Evolutionary conservation across 1,140 invertebrate species (phyloP).

Genomic region (Ostrea edulis): DNA sequence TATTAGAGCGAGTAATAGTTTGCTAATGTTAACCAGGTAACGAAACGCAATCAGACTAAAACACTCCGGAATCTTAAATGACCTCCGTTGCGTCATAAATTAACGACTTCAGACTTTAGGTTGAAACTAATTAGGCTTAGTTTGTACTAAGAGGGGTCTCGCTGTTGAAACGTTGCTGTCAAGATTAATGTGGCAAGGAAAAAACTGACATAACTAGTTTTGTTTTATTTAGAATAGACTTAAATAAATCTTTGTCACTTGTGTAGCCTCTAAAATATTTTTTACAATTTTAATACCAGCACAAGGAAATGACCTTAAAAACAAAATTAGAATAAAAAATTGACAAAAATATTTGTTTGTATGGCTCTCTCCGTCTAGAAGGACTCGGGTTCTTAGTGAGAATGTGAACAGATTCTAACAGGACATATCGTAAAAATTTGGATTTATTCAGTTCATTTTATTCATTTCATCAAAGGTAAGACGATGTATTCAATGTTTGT

Average conservation of each 20-base stretch:
- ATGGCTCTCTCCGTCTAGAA: background rate
- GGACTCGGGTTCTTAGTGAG: background rate
- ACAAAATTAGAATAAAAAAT: slow-evolving; percentile 1
- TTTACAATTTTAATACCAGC: background rate
- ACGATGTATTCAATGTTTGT: too few relatives aligned
- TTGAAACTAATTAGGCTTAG: slow-evolving; percentile 11
- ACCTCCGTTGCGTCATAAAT: background rate
- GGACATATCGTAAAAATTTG: too few relatives aligned
- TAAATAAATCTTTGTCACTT: slow-evolving; percentile 25
- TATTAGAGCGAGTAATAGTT: too few relatives aligned
- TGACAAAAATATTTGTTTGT: background rate
- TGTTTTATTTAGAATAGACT: background rate
- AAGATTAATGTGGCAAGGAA: background rate
- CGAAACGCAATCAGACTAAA: too few relatives aligned
- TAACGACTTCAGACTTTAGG: background rate
- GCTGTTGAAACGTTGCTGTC: background rate
- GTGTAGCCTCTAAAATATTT: background rate
- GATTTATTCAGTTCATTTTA: too few relatives aligned
- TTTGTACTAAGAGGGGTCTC: background rate
- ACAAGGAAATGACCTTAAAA: slow-evolving; percentile 33
- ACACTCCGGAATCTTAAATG: too few relatives aligned
- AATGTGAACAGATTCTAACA: background rate
- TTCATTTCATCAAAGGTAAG: too few relatives aligned
- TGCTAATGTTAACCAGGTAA: too few relatives aligned
- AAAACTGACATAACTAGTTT: slow-evolving; percentile 37